Evolutionary conservation across 2,888 invertebrate genomes (phyloP).

Genomic region (Tiphia femorata): DNA sequence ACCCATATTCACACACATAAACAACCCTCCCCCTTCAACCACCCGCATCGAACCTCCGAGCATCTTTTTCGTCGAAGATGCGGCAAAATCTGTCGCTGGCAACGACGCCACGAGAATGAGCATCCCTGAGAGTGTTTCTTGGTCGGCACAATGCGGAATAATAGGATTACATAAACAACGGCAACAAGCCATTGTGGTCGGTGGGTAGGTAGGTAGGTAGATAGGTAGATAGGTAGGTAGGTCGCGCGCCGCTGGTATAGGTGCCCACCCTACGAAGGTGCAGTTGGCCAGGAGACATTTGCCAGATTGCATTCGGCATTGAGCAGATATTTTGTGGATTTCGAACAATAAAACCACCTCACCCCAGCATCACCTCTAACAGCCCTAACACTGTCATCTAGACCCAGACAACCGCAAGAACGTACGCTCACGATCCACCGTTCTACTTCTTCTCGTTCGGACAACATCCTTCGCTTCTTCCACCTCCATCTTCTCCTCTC

Average conservation of each 20-base stretch:
- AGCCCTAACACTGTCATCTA: conserved; percentile 25
- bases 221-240: conserved; percentile 10
- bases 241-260: conserved; percentile 3
- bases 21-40: no score
- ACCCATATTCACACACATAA: no score
- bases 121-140: conserved; percentile 62
- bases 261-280: conserved; percentile 18
- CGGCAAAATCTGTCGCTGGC: no score
- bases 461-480: background rate
- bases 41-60: no score
- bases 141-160: conserved; percentile 64
- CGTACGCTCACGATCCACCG: conserved; percentile 14
- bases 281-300: conserved; percentile 56
- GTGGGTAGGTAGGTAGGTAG: conserved; percentile 19
- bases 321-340: conserved; percentile 63
- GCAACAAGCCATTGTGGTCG: conserved; percentile 66
- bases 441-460: conserved; percentile 22
- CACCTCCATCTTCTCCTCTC: conserved; percentile 7
- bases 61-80: no score
- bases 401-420: conserved; percentile 17
- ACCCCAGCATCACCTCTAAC: conserved; percentile 24
- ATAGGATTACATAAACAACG: conserved; percentile 69
- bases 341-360: conserved; percentile 54
- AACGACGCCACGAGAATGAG: no score
- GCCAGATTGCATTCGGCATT: conserved; percentile 54